Conservation (phyloP, 2,797 vertebrate species). For the Brotogeris chrysoptera region DNA sequence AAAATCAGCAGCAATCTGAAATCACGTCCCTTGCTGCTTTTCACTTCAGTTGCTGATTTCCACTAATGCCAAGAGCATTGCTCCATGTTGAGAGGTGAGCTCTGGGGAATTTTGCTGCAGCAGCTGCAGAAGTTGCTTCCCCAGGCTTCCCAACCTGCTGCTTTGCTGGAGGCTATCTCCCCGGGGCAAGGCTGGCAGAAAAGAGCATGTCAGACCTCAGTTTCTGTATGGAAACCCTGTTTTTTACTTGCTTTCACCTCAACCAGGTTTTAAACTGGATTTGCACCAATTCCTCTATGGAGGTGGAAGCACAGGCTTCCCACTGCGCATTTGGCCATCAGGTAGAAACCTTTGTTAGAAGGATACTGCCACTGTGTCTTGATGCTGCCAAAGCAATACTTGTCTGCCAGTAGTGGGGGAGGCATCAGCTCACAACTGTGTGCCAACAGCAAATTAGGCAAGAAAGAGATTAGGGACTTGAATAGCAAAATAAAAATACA, state of each 20-base stretch:
- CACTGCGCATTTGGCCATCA: fast-evolving
- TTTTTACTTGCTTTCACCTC: neutral
- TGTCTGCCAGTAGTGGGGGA: neutral
- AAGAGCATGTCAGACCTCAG: neutral
- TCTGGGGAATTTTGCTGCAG: neutral
- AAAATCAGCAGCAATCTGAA: slow-evolving; percentile 16
- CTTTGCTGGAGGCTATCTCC: neutral
- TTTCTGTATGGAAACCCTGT: neutral
- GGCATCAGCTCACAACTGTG: fast-evolving
- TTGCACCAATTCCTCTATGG: neutral
- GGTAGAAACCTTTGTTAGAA: neutral
- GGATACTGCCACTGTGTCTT: neutral
- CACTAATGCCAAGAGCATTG: neutral
- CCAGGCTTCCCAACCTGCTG: neutral
- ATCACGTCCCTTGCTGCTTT: neutral
- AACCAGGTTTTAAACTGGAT: neutral
- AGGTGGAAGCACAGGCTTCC: neutral
- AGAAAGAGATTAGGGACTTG: neutral
- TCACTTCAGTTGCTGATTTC: neutral
- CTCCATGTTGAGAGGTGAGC: neutral
- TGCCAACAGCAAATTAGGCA: neutral
- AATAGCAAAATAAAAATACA: neutral
- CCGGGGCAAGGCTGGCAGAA: fast-evolving
- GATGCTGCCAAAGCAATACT: neutral
- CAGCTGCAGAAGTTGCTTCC: neutral